Conservation (phyloP, 2,888 invertebrate genomes). For the Drosophila eohydei region DNA sequence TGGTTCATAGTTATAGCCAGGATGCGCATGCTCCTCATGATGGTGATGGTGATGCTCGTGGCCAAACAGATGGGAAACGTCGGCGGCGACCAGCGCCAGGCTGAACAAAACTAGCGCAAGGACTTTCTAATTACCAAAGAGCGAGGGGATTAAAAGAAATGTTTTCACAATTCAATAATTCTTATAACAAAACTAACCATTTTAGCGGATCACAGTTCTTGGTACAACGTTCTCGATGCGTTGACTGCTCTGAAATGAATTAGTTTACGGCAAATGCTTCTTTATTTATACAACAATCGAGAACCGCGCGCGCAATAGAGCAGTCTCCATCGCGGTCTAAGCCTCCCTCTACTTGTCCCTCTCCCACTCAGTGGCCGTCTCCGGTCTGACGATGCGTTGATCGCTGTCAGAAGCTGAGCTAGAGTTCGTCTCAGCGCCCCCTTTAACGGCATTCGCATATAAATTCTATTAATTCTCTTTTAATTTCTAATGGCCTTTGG, state of each 20-base stretch:
- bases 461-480: constrained; percentile 69
- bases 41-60: constrained; percentile 57
- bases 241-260: constrained; percentile 67
- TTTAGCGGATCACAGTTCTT: constrained; percentile 13
- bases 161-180: background rate
- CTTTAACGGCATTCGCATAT: constrained; percentile 63
- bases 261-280: constrained; percentile 70
- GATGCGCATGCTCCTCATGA: constrained; percentile 62
- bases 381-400: constrained; percentile 9
- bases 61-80: constrained; percentile 76
- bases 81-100: constrained; percentile 71
- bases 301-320: constrained; percentile 40
- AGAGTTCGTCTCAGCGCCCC: constrained; percentile 35
- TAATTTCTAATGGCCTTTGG: constrained; percentile 64
- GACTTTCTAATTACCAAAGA: constrained; percentile 61
- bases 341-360: background rate
- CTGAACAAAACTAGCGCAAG: constrained; percentile 62
- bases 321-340: constrained; percentile 16
- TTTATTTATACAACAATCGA: constrained; percentile 70
- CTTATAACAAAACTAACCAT: constrained; percentile 54
- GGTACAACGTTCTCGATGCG: constrained; percentile 57
- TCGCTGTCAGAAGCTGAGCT: constrained; percentile 23
- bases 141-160: background rate
- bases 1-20: constrained; percentile 72
- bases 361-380: constrained; percentile 11